Conservation (phyloP, 2,797 vertebrate genomes). For the Crocidura indochinensis region DNA sequence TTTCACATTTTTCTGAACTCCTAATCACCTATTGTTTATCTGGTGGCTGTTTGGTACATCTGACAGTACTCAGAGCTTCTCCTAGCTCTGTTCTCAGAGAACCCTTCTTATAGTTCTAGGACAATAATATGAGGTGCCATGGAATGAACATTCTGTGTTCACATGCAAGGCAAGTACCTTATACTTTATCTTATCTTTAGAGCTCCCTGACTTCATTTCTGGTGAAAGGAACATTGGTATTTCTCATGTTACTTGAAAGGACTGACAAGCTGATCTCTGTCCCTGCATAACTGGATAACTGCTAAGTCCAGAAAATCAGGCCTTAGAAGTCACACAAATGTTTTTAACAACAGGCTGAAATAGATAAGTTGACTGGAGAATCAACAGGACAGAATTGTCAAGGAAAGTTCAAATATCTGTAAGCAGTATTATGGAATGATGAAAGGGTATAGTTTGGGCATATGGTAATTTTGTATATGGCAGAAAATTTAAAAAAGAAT, state of each 20-base stretch:
- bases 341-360: background rate
- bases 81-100: too few relatives aligned
- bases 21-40: too few relatives aligned
- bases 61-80: too few relatives aligned
- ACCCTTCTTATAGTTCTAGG: too few relatives aligned
- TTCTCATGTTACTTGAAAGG: background rate
- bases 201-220: too few relatives aligned
- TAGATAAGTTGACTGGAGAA: background rate
- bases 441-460: background rate
- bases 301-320: background rate
- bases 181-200: too few relatives aligned
- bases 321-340: background rate
- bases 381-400: background rate
- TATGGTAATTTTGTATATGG: background rate
- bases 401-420: background rate
- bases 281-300: background rate
- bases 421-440: background rate
- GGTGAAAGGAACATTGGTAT: background rate
- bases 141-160: too few relatives aligned
- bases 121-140: too few relatives aligned
- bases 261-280: background rate
- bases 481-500: background rate
- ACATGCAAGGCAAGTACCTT: too few relatives aligned
- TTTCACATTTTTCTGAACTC: too few relatives aligned
- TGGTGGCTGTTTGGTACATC: too few relatives aligned